phyloP scores from a whole-genome alignment of 2,888 invertebrate species.

The Phragmatobia fuliginosa region DNA sequence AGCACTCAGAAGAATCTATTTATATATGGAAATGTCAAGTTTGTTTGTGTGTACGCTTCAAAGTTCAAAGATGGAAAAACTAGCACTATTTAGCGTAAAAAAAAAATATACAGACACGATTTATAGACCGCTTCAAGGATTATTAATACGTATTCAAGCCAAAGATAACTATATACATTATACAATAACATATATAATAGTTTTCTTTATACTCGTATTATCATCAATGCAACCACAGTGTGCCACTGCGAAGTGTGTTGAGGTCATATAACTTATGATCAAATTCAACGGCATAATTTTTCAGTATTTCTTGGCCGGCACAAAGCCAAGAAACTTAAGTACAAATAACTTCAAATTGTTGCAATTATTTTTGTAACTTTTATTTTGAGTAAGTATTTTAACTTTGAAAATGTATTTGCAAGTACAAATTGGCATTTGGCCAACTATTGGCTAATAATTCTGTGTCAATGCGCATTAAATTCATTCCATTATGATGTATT shows the following conservation, averaged over 20 bases:
- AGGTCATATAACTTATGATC: background rate
- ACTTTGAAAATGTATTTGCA: conserved; percentile 11
- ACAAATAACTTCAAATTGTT: conserved; percentile 23
- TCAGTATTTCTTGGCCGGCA: background rate
- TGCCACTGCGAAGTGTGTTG: too few relatives aligned
- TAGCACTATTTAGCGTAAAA: too few relatives aligned
- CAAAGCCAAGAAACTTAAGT: conserved; percentile 27
- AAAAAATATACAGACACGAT: too few relatives aligned
- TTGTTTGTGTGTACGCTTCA: background rate
- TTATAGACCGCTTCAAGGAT: too few relatives aligned
- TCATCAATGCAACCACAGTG: too few relatives aligned
- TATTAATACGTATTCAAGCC: too few relatives aligned
- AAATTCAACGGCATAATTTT: background rate
- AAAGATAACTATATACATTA: too few relatives aligned
- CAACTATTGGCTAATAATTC: conserved; percentile 29
- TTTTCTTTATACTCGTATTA: too few relatives aligned
- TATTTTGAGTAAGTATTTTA: conserved; percentile 21
- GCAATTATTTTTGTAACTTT: conserved; percentile 28
- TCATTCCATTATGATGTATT: background rate
- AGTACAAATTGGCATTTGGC: conserved; percentile 39
- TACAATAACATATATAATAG: too few relatives aligned
- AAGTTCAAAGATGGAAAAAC: too few relatives aligned
- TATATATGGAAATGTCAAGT: background rate
- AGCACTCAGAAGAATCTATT: background rate
- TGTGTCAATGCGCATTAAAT: conserved; percentile 18